Evolutionary conservation across 1,140 invertebrate genomes (phyloP), one percentile per base, ranked within the genome.

Genomic region (Lepidurus packardi): DNA sequence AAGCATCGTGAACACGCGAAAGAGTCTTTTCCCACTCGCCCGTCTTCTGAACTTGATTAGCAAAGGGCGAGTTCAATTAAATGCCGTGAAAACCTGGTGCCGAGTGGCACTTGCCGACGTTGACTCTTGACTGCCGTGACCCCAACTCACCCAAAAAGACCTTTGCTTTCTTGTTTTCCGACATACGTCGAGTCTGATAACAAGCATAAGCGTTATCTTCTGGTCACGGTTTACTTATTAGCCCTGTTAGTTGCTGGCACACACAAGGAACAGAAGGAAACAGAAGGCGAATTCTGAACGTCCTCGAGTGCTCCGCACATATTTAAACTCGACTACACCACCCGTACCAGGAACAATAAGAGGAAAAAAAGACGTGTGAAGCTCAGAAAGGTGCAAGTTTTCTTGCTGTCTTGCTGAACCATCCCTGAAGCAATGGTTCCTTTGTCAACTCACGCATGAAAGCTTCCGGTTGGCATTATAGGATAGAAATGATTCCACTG

Each of bases 401-500:
- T 65, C 45, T 47, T 7, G 45, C 45, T 11, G 45, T 7, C 45
- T 47, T 47, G 10, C 45, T 47, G 10, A 47, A 47, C 45, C 45
- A 47, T 47, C 45, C 53, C 53, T 65, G 8, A 21, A 21, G 53
- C 53, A 47, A 47, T 65, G 53, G 53, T 4, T 65, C 53, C 53
- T 65, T 65, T 65, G 53, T 65, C 53, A 65, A 65, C 53, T 65
- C 53, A 65, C 53, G 53, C 53, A 65, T 65, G 53, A 65, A 65
- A 65, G 53, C 53, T 65, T 65, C 53, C 53, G 53, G 53, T 65
- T 65, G 53, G 53, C 16, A 7, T 21, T 65, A 21, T 65, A 65
- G 21, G 53, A 65, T 65, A 65, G 16, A 16, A 65, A 65, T 65
- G 13, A 21, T 65, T 65, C 6, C 6, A n/a, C 21, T 65, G 16